Percentiles rank a stretch among this genome's conserved stretches.
phyloP scores from a whole-genome alignment of 2,888 invertebrate genomes.

The Cataglyphis altisquamis region DNA sequence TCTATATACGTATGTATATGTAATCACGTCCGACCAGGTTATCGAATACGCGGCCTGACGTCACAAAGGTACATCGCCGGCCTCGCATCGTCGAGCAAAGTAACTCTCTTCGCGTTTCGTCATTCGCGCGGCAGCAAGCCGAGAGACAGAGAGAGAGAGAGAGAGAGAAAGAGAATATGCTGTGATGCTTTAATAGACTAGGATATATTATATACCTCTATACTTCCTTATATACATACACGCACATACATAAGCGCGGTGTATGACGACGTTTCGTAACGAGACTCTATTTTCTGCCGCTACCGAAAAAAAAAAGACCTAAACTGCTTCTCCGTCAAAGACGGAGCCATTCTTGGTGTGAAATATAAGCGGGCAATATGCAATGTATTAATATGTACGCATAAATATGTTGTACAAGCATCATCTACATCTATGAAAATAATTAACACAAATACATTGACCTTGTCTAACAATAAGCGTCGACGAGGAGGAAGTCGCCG shows the following conservation, averaged over 20 bases:
- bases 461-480: not conserved
- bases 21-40: slow-evolving; percentile 76
- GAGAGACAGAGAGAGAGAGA: slow-evolving; percentile 40
- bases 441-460: slow-evolving; percentile 5
- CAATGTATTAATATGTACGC: not conserved
- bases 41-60: slow-evolving; percentile 83
- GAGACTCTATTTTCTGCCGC: slow-evolving; percentile 36
- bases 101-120: slow-evolving; percentile 79
- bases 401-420: not conserved
- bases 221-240: not conserved
- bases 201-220: slow-evolving; percentile 46
- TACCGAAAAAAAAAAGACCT: slow-evolving; percentile 32
- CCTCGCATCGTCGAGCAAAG: slow-evolving; percentile 84
- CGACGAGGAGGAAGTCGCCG: not conserved
- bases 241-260: not conserved
- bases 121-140: slow-evolving; percentile 77
- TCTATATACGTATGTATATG: slow-evolving; percentile 32
- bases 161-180: slow-evolving; percentile 24
- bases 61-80: slow-evolving; percentile 83
- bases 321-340: slow-evolving; percentile 12
- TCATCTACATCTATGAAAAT: not conserved
- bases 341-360: not conserved
- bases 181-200: slow-evolving; percentile 47
- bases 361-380: not conserved
- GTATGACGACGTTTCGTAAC: slow-evolving; percentile 40